Evolutionary conservation across 2,797 vertebrate species (phyloP).

Genomic region (Enteromius radiatus): DNA sequence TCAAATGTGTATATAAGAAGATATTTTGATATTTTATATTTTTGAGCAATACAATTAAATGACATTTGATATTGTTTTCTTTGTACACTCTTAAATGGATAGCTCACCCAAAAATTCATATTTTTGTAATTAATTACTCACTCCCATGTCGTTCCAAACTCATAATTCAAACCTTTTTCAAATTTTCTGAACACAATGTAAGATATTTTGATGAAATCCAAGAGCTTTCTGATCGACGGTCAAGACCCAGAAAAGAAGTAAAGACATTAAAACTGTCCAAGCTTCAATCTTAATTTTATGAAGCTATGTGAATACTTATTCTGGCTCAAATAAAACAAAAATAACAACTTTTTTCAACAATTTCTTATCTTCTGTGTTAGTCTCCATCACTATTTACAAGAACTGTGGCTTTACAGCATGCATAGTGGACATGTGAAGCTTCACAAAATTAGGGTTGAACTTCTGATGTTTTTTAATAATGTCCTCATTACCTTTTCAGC

Average conservation of each 20-base stretch:
- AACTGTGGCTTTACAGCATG: background rate
- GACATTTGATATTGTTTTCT: background rate
- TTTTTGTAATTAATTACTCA: background rate
- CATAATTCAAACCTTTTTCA: no score
- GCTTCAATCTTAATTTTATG: background rate
- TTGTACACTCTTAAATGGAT: background rate
- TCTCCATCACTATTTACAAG: background rate
- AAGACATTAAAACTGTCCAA: background rate
- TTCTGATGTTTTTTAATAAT: background rate
- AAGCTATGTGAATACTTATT: no score
- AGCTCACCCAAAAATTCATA: background rate
- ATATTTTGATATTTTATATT: background rate
- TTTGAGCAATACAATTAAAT: background rate
- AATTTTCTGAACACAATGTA: background rate
- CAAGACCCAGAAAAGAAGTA: background rate
- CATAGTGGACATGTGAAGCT: background rate
- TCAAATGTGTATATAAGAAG: background rate
- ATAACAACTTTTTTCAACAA: background rate
- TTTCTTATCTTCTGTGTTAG: background rate
- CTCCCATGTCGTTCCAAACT: background rate
- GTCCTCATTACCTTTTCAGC: background rate
- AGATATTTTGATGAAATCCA: no score
- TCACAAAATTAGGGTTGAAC: background rate
- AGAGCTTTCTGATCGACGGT: background rate
- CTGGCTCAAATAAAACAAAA: no score